Evolutionary conservation across 2,113 vertebrate species (phyloP).

Genomic region (Cynoglossus semilaevis): DNA sequence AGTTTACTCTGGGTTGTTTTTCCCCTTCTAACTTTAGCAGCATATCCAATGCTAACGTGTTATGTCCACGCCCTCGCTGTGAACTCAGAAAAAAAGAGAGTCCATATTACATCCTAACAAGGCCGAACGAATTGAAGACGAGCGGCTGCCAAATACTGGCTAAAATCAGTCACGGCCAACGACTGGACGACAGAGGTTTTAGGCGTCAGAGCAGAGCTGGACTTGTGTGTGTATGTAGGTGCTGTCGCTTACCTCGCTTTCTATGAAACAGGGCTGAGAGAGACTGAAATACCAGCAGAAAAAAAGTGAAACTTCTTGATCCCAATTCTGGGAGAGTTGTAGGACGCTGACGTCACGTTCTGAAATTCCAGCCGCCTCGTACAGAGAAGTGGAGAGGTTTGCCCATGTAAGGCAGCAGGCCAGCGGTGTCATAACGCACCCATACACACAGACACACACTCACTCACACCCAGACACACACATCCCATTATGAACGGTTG

Average conservation of each 20-base stretch:
- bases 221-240: background rate
- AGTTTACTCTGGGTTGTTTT: conserved; percentile 34
- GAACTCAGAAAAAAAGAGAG: conserved; percentile 37
- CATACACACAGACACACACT: background rate
- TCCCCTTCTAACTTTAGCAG: conserved; percentile 22
- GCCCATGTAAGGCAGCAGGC: conserved; percentile 83
- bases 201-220: background rate
- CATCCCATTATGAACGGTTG: no score
- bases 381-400: conserved; percentile 64
- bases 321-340: conserved; percentile 78
- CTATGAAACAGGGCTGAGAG: conserved; percentile 61
- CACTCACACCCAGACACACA: no score
- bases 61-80: conserved; percentile 75
- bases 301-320: conserved; percentile 78
- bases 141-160: conserved; percentile 2
- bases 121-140: conserved; percentile 48
- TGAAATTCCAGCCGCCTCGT: conserved; percentile 76
- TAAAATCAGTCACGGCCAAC: background rate
- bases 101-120: conserved; percentile 42
- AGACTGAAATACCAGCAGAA: conserved; percentile 72
- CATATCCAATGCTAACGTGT: conserved; percentile 13
- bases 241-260: conserved; percentile 76
- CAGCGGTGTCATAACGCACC: conserved; percentile 33
- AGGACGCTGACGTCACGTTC: conserved; percentile 78
- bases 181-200: background rate